Percentiles rank a stretch among this genome's conserved stretches.
phyloP scores from a whole-genome alignment of 1,140 invertebrate genomes.

The Drosophila cardini region DNA sequence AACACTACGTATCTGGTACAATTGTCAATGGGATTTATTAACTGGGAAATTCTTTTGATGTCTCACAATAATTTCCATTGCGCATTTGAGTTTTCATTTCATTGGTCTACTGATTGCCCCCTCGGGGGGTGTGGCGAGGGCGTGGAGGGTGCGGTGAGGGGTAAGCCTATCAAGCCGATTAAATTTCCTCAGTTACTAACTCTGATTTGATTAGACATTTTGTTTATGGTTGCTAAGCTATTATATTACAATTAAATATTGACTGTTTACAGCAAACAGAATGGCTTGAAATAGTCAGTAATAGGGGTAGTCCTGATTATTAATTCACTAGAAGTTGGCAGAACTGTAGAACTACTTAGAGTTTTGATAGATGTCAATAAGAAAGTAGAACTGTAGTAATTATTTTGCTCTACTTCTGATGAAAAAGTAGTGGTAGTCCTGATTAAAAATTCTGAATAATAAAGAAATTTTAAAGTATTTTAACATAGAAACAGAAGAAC shows the following conservation, averaged over 20 bases:
- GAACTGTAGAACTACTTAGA: no score
- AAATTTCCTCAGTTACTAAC: conserved; percentile 50
- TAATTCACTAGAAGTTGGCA: not conserved
- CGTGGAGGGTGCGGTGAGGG: not conserved
- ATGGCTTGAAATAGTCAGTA: not conserved
- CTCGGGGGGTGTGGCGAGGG: not conserved
- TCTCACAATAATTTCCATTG: conserved; percentile 61
- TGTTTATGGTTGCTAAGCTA: conserved; percentile 70
- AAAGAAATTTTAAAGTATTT: no score
- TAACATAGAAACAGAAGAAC: no score
- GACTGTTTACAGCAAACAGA: conserved; percentile 6
- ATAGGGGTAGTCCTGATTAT: not conserved
- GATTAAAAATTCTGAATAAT: no score
- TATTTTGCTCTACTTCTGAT: no score
- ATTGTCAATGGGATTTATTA: conserved; percentile 70
- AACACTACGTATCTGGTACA: conserved; percentile 10
- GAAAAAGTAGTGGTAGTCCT: no score
- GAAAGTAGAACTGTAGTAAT: no score
- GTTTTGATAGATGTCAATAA: no score
- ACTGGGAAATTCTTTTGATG: conserved; percentile 80
- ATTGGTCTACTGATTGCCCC: conserved; percentile 21
- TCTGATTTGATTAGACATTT: conserved; percentile 67
- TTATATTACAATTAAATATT: conserved; percentile 60
- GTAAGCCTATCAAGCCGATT: conserved; percentile 76
- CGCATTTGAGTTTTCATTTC: conserved; percentile 51